Evolutionary conservation across 2,888 invertebrate species (phyloP).

Genomic region (Cephonodes hylas): DNA sequence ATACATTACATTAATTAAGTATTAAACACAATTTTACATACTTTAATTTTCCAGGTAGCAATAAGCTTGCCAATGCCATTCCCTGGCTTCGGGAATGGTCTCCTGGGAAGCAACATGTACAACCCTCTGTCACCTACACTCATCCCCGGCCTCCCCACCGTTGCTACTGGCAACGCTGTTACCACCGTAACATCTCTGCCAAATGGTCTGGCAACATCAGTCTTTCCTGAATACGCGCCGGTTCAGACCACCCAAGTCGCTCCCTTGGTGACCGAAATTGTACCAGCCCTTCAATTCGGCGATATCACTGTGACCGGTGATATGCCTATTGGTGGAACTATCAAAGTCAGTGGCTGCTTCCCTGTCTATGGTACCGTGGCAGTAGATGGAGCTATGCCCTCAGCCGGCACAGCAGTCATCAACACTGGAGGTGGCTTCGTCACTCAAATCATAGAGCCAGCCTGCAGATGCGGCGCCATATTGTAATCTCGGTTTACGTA

Average conservation of each 20-base stretch:
- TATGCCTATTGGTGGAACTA: constrained; percentile 58
- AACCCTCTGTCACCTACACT: constrained; percentile 19
- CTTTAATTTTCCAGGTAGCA: constrained; percentile 28
- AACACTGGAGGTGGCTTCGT: constrained; percentile 42
- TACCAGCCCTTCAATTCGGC: constrained; percentile 58
- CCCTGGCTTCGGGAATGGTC: constrained; percentile 15
- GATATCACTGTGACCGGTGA: constrained; percentile 59
- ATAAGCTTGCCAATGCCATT: constrained; percentile 22
- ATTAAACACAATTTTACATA: too few species aligned
- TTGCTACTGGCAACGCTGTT: constrained; percentile 26
- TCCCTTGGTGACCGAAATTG: constrained; percentile 56
- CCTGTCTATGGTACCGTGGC: constrained; percentile 64
- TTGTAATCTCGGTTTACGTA: constrained; percentile 13
- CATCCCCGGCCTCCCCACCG: constrained; percentile 19
- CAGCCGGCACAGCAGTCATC: constrained; percentile 55
- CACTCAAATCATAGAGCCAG: constrained; percentile 16
- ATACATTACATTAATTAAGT: too few species aligned
- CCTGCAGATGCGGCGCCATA: constrained; percentile 13
- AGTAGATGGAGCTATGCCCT: constrained; percentile 58
- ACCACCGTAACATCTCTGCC: constrained; percentile 28
- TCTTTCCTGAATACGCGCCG: constrained; percentile 22
- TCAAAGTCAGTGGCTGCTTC: constrained; percentile 61
- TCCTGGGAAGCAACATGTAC: constrained; percentile 9
- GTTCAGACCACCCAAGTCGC: constrained; percentile 39
- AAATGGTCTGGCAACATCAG: constrained; percentile 14